These are phyloP conservation scores for Crotalus horridus DNA, from an alignment of 2,113 vertebrate genomes.

Conservation along the genomic window DNA sequence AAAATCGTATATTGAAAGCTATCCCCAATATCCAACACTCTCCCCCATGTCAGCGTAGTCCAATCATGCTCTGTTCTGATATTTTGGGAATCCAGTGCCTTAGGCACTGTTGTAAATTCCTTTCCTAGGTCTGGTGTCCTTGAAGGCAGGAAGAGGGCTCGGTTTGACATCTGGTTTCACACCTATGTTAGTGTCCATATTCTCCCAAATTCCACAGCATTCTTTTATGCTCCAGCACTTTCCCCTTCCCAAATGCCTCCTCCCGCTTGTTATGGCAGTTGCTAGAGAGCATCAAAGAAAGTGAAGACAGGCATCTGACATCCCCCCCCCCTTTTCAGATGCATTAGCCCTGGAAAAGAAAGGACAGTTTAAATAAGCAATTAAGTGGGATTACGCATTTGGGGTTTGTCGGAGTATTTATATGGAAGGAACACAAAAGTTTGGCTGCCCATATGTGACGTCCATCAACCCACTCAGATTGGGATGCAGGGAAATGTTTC, in stretches of 20 bases:
- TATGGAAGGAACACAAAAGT: not conserved
- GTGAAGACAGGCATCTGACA: not conserved
- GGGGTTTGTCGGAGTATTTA: not conserved
- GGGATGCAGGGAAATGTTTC: no score
- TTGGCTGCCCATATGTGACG: not conserved
- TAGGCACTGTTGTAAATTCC: no score
- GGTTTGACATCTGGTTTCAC: not conserved
- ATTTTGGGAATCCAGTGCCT: no score
- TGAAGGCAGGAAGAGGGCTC: no score
- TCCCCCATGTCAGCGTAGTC: no score
- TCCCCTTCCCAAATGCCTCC: not conserved
- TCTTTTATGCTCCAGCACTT: not conserved
- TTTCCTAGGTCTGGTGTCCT: no score
- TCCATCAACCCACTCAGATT: no score
- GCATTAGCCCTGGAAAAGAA: not conserved
- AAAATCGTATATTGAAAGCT: no score
- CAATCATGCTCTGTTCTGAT: no score
- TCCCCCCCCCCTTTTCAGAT: not conserved
- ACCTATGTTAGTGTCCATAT: not conserved
- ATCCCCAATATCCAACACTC: no score
- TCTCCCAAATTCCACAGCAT: not conserved
- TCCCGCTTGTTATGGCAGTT: not conserved
- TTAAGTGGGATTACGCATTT: not conserved
- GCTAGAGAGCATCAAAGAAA: not conserved
- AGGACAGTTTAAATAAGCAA: not conserved